phyloP scores from a whole-genome alignment of 2,888 invertebrate genomes.

The Petrolisthes cinctipes region DNA sequence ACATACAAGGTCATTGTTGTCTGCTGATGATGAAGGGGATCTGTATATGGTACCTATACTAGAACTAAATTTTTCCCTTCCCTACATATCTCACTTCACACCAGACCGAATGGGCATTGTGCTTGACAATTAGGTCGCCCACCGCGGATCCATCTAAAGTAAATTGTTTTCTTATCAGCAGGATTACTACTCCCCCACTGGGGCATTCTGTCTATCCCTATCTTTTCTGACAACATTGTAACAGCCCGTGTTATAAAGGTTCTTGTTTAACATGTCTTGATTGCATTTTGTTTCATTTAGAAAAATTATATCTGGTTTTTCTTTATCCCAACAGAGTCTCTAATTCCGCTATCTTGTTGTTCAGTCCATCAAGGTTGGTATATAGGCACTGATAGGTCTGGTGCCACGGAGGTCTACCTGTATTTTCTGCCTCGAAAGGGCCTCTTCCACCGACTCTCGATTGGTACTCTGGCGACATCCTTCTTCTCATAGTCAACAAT shows the following conservation, averaged over 20 bases:
- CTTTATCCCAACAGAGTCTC: slow-evolving; percentile 20
- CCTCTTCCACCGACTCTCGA: not conserved
- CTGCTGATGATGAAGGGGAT: slow-evolving; percentile 7
- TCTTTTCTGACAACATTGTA: slow-evolving; percentile 33
- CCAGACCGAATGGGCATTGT: slow-evolving; percentile 26
- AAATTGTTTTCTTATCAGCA: not conserved
- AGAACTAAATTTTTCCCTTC: too few species aligned
- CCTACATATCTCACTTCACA: slow-evolving; percentile 26
- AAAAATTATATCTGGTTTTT: slow-evolving; percentile 41
- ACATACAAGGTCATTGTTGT: slow-evolving; percentile 31
- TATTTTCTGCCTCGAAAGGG: slow-evolving; percentile 2
- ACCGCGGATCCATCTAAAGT: not conserved
- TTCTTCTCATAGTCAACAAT: slow-evolving; percentile 9
- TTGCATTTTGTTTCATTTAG: slow-evolving; percentile 31
- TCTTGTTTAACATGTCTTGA: not conserved
- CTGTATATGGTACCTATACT: slow-evolving; percentile 28
- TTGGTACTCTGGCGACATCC: not conserved
- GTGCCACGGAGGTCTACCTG: slow-evolving; percentile 7
- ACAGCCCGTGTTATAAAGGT: not conserved
- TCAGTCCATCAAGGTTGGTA: slow-evolving; percentile 40
- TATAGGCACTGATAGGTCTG: slow-evolving; percentile 42
- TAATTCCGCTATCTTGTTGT: slow-evolving; percentile 46
- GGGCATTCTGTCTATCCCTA: slow-evolving; percentile 9
- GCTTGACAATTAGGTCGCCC: not conserved
- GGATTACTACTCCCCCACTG: slow-evolving; percentile 35